Percentiles rank a stretch among this genome's conserved stretches.
These are phyloP conservation scores for Euthynnus affinis DNA, from an alignment of 2,797 vertebrate genomes.

Conservation along the genomic window DNA sequence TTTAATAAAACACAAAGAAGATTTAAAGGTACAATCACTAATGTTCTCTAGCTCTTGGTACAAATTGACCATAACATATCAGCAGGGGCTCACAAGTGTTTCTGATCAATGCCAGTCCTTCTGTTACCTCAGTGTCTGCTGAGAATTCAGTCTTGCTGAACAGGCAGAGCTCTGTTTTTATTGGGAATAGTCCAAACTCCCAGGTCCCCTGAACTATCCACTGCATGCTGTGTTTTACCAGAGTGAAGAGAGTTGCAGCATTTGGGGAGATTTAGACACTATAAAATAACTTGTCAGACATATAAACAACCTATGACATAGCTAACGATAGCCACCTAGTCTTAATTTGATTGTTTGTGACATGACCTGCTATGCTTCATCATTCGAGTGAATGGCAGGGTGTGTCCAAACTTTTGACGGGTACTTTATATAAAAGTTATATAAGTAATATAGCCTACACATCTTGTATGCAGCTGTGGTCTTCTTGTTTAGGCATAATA, in stretches of 20 bases:
- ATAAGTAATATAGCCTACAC: too few species aligned
- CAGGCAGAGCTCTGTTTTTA: slow-evolving; percentile 34
- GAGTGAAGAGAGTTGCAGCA: background rate
- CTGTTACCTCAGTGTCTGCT: slow-evolving; percentile 18
- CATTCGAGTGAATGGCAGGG: too few species aligned
- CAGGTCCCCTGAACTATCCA: background rate
- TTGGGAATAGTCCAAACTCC: slow-evolving; percentile 29
- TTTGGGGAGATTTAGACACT: slow-evolving; percentile 5
- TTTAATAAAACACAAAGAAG: background rate
- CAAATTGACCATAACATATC: slow-evolving; percentile 2
- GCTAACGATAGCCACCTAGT: background rate
- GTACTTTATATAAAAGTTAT: too few species aligned
- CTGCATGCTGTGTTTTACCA: slow-evolving; percentile 13
- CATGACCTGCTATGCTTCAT: background rate
- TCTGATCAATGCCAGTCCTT: slow-evolving; percentile 17
- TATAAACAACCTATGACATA: background rate
- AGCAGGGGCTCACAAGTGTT: slow-evolving; percentile 13
- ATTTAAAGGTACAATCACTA: slow-evolving; percentile 12
- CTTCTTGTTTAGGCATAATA: background rate
- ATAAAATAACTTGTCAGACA: background rate
- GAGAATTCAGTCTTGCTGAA: slow-evolving; percentile 26
- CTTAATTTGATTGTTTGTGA: slow-evolving; percentile 3
- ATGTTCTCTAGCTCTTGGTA: slow-evolving; percentile 2
- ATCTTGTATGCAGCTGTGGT: background rate
- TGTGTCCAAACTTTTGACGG: too few species aligned